Percentiles rank a stretch among this genome's conserved stretches.
Conservation (phyloP, 2,113 vertebrate species). For the Saguinus midas region DNA sequence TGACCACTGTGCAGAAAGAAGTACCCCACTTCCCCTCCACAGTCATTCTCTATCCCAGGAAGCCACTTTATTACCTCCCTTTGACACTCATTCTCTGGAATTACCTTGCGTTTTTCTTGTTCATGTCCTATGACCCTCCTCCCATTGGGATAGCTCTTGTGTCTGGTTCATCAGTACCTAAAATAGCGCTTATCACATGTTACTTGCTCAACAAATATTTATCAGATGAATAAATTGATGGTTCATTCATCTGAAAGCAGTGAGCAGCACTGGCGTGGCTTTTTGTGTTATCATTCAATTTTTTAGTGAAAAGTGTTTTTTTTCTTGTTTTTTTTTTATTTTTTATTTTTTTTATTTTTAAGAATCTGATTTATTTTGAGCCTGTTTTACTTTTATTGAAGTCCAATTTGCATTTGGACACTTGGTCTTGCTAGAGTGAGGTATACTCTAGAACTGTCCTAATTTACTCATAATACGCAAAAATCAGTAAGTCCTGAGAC, state of each 20-base stretch:
- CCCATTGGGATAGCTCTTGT: not conserved
- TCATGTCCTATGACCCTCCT: not conserved
- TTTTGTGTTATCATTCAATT: not conserved
- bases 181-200: not conserved
- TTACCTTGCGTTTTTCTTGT: not conserved
- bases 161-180: not conserved
- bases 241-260: not conserved
- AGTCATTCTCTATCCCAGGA: not conserved
- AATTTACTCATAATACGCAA: not conserved
- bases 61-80: not conserved
- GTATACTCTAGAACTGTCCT: not conserved
- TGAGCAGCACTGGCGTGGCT: not conserved
- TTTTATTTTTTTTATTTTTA: not conserved
- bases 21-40: not conserved
- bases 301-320: not conserved
- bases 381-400: not conserved
- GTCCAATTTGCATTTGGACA: not conserved
- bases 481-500: not conserved
- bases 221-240: not conserved
- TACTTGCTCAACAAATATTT: not conserved
- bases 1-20: not conserved
- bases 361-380: not conserved
- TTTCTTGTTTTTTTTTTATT: not conserved
- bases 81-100: not conserved
- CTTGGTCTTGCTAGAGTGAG: not conserved